A percentile compares a stretch with the other conserved stretches of the same genome.
Conservation (phyloP, 2,113 vertebrate genomes). For the Malurus elegans region DNA sequence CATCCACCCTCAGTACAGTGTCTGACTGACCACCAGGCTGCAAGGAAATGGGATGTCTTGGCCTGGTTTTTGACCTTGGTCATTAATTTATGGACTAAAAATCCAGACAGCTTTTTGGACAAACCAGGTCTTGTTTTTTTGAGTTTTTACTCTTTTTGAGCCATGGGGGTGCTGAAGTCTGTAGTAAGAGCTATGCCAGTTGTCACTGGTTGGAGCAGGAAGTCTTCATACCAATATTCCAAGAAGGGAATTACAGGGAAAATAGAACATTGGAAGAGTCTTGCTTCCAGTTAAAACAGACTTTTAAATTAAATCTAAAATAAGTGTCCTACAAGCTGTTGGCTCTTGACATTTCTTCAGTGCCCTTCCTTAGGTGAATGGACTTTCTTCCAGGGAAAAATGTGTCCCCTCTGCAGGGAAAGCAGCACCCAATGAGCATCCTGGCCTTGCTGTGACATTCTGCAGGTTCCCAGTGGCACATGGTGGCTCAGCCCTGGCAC, state of each 20-base stretch:
- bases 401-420: accelerated
- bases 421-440: not conserved
- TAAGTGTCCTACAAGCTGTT: not conserved
- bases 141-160: not conserved
- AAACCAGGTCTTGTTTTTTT: not conserved
- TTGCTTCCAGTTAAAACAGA: not conserved
- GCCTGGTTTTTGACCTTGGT: not conserved
- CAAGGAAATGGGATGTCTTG: not conserved
- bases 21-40: not conserved
- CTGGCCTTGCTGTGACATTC: not conserved
- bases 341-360: not conserved
- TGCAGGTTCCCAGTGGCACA: not conserved
- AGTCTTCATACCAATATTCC: not conserved
- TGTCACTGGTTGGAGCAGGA: accelerated
- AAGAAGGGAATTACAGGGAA: not conserved
- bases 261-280: not conserved
- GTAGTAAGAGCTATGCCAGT: not conserved
- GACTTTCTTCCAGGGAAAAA: not conserved
- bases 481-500: not conserved
- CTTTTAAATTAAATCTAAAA: not conserved
- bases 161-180: not conserved
- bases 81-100: not conserved
- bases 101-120: not conserved
- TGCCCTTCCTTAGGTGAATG: not conserved
- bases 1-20: not conserved